A percentile compares a stretch with the other conserved stretches of the same genome.
Evolutionary conservation across 2,113 vertebrate species (phyloP).

Genomic region (Ptychochromis oligacanthus): DNA sequence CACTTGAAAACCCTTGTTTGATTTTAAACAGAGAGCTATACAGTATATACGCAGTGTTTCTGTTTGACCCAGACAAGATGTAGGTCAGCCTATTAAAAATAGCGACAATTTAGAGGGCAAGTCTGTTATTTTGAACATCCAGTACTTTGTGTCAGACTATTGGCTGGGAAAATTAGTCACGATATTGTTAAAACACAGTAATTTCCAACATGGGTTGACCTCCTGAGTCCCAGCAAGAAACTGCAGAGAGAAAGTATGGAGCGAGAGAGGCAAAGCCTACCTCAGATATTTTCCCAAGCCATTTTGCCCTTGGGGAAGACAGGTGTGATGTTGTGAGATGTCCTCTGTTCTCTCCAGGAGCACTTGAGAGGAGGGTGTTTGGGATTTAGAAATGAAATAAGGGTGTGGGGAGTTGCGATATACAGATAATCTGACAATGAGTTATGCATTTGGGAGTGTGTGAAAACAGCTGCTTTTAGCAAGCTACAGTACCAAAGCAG

Average conservation of each 20-base stretch:
- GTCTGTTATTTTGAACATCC: slow-evolving; percentile 54
- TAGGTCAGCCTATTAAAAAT: slow-evolving; percentile 64
- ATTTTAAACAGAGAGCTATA: slow-evolving; percentile 29
- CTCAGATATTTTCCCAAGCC: slow-evolving; percentile 70
- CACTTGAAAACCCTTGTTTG: slow-evolving; percentile 26
- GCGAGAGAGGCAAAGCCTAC: slow-evolving; percentile 53
- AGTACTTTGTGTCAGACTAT: slow-evolving; percentile 30
- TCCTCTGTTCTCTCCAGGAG: slow-evolving; percentile 64
- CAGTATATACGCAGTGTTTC: slow-evolving; percentile 35
- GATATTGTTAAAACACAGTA: slow-evolving; percentile 27
- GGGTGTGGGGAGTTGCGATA: slow-evolving; percentile 36
- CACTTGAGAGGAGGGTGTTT: slow-evolving; percentile 49
- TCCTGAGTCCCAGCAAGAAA: slow-evolving; percentile 3
- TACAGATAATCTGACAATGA: slow-evolving; percentile 66
- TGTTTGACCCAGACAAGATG: slow-evolving; percentile 63
- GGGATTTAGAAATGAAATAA: slow-evolving; percentile 37
- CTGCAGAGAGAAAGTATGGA: slow-evolving; percentile 12
- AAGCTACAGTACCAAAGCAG: slow-evolving; percentile 34
- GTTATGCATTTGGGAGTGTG: slow-evolving; percentile 58
- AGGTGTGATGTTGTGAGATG: slow-evolving; percentile 76
- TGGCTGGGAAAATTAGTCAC: slow-evolving; percentile 30
- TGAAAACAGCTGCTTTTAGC: slow-evolving; percentile 50
- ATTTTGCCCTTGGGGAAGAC: slow-evolving; percentile 69
- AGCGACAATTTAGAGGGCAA: slow-evolving; percentile 50
- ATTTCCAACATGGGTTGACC: slow-evolving; percentile 43